phyloP scores from a whole-genome alignment of 2,113 vertebrate genomes.

The Oreochromis tanganicae region DNA sequence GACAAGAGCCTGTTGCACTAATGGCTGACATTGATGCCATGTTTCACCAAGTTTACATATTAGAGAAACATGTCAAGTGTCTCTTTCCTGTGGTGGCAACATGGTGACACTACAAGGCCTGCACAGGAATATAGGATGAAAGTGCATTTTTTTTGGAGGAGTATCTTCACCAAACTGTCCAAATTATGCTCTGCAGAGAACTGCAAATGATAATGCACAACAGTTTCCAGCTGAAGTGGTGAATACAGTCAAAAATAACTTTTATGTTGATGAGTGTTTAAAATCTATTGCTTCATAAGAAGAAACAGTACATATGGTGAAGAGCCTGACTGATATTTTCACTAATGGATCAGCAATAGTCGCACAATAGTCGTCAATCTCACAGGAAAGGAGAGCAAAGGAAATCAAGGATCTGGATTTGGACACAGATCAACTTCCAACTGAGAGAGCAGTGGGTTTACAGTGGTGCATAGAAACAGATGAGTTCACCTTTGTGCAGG shows the following conservation, averaged over 20 bases:
- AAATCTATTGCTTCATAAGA: not conserved
- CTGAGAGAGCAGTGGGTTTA: not conserved
- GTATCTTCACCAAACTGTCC: fast-evolving
- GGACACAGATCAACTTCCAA: not conserved
- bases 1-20: no score
- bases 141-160: not conserved
- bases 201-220: not conserved
- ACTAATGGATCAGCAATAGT: not conserved
- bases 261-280: not conserved
- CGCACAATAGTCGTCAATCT: not conserved
- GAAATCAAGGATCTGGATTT: not conserved
- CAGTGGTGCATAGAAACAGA: not conserved
- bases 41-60: no score
- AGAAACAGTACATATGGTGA: fast-evolving
- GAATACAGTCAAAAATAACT: not conserved
- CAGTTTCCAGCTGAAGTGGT: not conserved
- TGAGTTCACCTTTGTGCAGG: not conserved
- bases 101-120: not conserved
- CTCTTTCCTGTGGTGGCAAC: no score
- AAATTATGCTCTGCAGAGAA: not conserved
- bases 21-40: no score
- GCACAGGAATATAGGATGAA: no score
- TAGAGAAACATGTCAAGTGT: no score
- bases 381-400: not conserved
- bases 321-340: not conserved